A percentile compares a stretch with the other conserved stretches of the same genome.
Evolutionary conservation across 2,797 vertebrate genomes (phyloP).

Genomic region (Pyrocephalus nanus): DNA sequence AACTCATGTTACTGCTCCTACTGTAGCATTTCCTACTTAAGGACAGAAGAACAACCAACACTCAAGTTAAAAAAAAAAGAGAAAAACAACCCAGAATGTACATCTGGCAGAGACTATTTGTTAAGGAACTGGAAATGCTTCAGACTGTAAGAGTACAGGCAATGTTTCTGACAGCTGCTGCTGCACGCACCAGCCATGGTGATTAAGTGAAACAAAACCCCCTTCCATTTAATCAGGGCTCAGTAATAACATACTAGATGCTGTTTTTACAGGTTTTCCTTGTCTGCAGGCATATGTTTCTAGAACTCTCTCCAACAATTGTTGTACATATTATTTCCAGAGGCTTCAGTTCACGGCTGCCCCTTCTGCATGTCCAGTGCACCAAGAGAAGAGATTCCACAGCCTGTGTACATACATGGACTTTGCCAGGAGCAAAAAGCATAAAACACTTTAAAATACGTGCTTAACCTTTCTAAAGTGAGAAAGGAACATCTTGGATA

Average conservation of each 20-base stretch:
- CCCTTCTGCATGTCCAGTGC: not conserved
- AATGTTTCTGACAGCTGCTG: not conserved
- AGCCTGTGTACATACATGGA: accelerated
- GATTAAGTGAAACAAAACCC: constrained; percentile 13
- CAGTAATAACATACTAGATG: not conserved
- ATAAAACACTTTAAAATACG: not conserved
- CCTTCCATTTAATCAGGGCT: not conserved
- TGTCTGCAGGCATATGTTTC: not conserved
- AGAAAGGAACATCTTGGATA: not conserved
- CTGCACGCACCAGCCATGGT: not conserved
- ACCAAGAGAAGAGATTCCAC: not conserved
- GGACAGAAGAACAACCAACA: not conserved
- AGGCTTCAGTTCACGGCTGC: not conserved
- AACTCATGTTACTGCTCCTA: not conserved
- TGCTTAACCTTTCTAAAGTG: not conserved
- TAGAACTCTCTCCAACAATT: not conserved
- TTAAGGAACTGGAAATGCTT: constrained; percentile 25
- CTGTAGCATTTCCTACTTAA: not conserved
- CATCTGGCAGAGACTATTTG: constrained; percentile 1
- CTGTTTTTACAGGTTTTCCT: not conserved
- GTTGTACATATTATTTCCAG: not conserved
- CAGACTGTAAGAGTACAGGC: not conserved
- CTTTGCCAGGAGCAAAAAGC: not conserved
- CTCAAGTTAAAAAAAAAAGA: not conserved
- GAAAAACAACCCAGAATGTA: not conserved